A percentile compares a stretch with the other conserved stretches of the same genome.
These are phyloP conservation scores for Chromobotia macracanthus DNA, from an alignment of 2,797 vertebrate species.

Conservation along the genomic window DNA sequence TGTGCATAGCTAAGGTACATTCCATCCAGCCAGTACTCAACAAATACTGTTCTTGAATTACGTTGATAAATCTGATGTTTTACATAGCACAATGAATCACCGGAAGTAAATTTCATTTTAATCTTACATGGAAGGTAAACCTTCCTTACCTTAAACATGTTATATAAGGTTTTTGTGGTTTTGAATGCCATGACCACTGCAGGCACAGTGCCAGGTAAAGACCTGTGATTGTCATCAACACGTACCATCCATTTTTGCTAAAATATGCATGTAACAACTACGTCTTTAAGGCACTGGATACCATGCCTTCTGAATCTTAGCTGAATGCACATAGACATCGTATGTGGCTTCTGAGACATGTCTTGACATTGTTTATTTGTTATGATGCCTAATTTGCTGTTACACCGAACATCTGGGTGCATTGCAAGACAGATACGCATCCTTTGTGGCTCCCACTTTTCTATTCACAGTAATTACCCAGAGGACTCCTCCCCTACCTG, in stretches of 20 bases:
- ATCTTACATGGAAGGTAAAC: background rate
- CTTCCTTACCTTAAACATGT: background rate
- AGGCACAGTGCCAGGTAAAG: background rate
- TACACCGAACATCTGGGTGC: conserved; percentile 47
- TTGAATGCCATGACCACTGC: background rate
- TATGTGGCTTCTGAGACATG: conserved; percentile 38
- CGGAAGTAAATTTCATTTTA: background rate
- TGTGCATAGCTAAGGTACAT: conserved; percentile 47
- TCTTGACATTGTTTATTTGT: conserved; percentile 49
- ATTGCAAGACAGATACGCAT: conserved; percentile 54
- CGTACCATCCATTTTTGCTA: background rate
- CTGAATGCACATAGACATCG: background rate
- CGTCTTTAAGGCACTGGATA: background rate
- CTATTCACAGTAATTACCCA: conserved; percentile 56
- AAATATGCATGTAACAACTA: background rate
- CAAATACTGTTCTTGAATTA: conserved; percentile 12
- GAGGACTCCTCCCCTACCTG: conserved; percentile 45
- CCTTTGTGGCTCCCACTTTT: conserved; percentile 47
- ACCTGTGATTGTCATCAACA: background rate
- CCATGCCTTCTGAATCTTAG: conserved; percentile 11
- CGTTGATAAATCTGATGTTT: background rate
- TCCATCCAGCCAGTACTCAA: conserved; percentile 7
- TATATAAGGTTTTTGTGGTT: background rate
- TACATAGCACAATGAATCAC: background rate
- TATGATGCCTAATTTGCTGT: conserved; percentile 56